Conservation (phyloP, 1,140 invertebrate species). For the Drosophila chauvacae region DNA sequence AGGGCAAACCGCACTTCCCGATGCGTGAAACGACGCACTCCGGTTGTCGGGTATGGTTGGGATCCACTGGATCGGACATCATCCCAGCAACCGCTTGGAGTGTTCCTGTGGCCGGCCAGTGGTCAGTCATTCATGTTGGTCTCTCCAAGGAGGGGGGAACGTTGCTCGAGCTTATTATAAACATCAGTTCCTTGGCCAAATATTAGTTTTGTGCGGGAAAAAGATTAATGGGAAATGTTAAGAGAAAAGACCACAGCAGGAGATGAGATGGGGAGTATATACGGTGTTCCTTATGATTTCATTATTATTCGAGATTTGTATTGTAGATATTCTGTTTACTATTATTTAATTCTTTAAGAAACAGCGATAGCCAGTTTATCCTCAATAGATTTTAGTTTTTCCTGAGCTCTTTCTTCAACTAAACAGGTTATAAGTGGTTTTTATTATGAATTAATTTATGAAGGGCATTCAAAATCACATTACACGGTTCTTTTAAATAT, state of each 20-base stretch:
- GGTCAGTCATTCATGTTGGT: conserved; percentile 39
- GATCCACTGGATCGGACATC: conserved; percentile 28
- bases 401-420: rapidly evolving
- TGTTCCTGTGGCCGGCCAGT: conserved; percentile 33
- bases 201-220: conserved; percentile 15
- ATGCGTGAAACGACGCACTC: conserved; percentile 62
- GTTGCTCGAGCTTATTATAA: conserved; percentile 13
- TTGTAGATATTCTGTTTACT: not conserved
- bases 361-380: not conserved
- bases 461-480: not conserved
- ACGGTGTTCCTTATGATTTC: not conserved
- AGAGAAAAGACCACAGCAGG: not conserved
- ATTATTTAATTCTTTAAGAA: not conserved
- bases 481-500: not conserved
- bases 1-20: conserved; percentile 39
- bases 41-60: conserved; percentile 3
- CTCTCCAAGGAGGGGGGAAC: not conserved
- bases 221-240: conserved; percentile 32
- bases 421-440: not conserved
- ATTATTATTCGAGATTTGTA: not conserved
- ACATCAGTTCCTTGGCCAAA: conserved; percentile 15
- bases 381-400: not conserved
- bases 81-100: conserved; percentile 32
- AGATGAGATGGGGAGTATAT: not conserved
- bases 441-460: not conserved